Evolutionary conservation across 2,797 vertebrate genomes (phyloP), one percentile per base, ranked within the genome.

Genomic region (Mus spretus): DNA sequence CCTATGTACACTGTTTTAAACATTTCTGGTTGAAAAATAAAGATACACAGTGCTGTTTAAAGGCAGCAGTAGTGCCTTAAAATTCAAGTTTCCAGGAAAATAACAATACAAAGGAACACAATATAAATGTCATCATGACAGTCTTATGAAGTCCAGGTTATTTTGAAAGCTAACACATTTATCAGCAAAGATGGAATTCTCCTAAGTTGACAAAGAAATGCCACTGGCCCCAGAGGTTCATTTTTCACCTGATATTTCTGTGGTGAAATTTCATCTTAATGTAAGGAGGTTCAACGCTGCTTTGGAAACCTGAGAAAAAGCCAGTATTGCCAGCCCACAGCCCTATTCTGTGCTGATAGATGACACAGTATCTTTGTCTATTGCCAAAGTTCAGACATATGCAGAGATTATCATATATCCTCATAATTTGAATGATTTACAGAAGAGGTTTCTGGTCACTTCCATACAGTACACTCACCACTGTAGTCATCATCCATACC

Each of bases 41-140:
- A 81, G 57, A 98, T 97, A 84, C 98, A 97, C 95, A 95, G 93
- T 98, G 98, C 94, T 92, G 98, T 87, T 89, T 63, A 91, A 98
- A 99, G 95, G 98, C 98, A 28, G 97, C 95, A 94, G 99, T 99
- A 93, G 99, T 98, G 61, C 97, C 98, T 98, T 99, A 98, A 98
- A 99, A 99, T 98, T 99, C 98, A 37, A 74, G 28, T 74, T 99
- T 94, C 50, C 44, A 89, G 81, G 95, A 95, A 50, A 97, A 59
- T 91, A 97, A 95, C 95, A 40, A 96, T 57, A 89, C 97, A 83
- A 90, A 91, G 47, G n/a, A 90, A 47, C 20, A 50, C 24, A 88
- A 57, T 65, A 75, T 22, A 95, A 84, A 91, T 91, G 70, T 5
- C 34, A 82, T 79, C 28, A 14, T 6, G 31, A 91, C 26, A 90